Base-by-base conservation (phyloP, 2,888 invertebrate species). In the Margaritifera margaritifera region DNA sequence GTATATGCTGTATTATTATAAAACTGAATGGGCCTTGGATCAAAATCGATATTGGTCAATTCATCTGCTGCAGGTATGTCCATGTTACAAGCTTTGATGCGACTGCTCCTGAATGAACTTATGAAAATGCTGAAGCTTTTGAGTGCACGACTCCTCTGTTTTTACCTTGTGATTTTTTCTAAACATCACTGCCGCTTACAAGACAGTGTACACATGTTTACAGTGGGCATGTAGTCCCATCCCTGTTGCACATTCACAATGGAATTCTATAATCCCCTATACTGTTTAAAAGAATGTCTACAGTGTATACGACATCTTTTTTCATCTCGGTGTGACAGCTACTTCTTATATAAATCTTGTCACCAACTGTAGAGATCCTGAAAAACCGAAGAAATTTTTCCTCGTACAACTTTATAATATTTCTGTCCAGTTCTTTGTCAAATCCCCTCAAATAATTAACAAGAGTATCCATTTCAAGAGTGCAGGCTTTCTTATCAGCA, bases 211-310 rank as follows among this genome's bases (percentile, higher is more conserved):
- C 20, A 81, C 69, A 69, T 80, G 80, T 65, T 81, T 81, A 55
- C 79, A 81, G 62, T 80, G 76, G 24, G 69, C 79, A 64, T 50
- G 50, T 24, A 77, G 81, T 18, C 80, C 81, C 72, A 73, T 72
- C 20, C 78, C 80, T 52, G 71, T 77, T 11, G 69, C 73, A 78
- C 81, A 81, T 63, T 81, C 77, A 74, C 75, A 80, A 56, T 80
- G 81, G 18, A 62, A n/a, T 55, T 80, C 78, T 24, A 27, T 18
- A 27, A 78, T 27, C 5, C 75, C 78, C 65, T 68, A 27, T 31
- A 22, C 50, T 24, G 22, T 53, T 60, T 15, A 74, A 52, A 6
- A 27, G n/a, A 60, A 79, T 62, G 52, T 76, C 76, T 19, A 77
- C 59, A n/a, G 58, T 54, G 55, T 79, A 77, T 2, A 52, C 22